phyloP scores from a whole-genome alignment of 2,888 invertebrate species.

The Drosophila cognata region DNA sequence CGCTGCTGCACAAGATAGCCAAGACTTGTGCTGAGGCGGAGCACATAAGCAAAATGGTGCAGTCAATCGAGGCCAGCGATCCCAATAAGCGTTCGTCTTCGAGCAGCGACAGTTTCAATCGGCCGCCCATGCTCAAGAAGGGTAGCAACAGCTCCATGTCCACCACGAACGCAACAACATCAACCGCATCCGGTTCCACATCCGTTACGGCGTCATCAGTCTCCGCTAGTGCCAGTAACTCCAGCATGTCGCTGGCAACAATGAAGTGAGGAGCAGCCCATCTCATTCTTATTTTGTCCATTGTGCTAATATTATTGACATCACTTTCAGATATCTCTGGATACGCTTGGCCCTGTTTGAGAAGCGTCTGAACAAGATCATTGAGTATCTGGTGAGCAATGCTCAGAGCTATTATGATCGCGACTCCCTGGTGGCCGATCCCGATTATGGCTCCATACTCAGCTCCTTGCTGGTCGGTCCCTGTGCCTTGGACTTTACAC shows the following conservation, averaged over 20 bases:
- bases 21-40: constrained; percentile 92
- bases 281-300: neutral
- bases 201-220: constrained; percentile 37
- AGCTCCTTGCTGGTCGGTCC: constrained; percentile 96
- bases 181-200: constrained; percentile 26
- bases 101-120: constrained; percentile 88
- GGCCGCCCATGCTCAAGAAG: constrained; percentile 89
- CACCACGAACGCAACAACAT: constrained; percentile 35
- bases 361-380: constrained; percentile 93
- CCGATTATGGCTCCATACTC: constrained; percentile 95
- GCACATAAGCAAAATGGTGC: constrained; percentile 90
- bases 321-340: constrained; percentile 91
- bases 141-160: constrained; percentile 87
- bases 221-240: constrained; percentile 83
- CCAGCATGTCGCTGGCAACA: constrained; percentile 73
- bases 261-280: constrained; percentile 84
- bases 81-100: constrained; percentile 88
- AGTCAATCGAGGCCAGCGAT: constrained; percentile 90
- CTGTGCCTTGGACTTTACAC: constrained; percentile 96
- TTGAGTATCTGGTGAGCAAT: constrained; percentile 94
- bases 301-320: neutral
- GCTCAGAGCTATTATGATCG: constrained; percentile 95
- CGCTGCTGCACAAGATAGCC: constrained; percentile 95
- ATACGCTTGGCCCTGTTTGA: constrained; percentile 96
- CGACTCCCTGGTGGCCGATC: constrained; percentile 94